phyloP scores from a whole-genome alignment of 2,888 invertebrate genomes.

The Nymphalis urticae region DNA sequence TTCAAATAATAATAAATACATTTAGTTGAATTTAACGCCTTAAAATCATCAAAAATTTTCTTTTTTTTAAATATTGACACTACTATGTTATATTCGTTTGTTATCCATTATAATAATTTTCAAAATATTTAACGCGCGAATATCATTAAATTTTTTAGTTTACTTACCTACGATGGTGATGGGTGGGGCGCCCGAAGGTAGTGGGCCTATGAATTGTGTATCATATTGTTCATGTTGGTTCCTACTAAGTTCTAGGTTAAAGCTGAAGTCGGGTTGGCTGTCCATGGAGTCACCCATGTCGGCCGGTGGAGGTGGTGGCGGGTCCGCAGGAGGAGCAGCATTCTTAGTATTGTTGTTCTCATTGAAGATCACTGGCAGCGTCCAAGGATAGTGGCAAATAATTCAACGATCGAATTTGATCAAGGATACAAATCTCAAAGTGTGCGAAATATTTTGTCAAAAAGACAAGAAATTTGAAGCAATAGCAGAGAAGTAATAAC shows the following conservation, averaged over 20 bases:
- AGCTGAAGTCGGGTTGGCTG: conserved; percentile 77
- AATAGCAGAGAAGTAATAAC: background rate
- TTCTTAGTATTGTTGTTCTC: conserved; percentile 69
- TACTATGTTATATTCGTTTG: too few species aligned
- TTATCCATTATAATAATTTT: too few species aligned
- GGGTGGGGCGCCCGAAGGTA: conserved; percentile 50
- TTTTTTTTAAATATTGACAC: background rate
- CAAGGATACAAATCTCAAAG: conserved; percentile 11
- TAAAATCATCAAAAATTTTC: too few species aligned
- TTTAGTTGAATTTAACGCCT: too few species aligned
- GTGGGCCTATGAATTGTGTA: conserved; percentile 80
- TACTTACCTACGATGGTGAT: conserved; percentile 76
- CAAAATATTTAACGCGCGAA: background rate
- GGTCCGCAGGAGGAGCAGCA: conserved; percentile 70
- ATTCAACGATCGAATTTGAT: conserved; percentile 39
- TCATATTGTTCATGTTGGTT: conserved; percentile 89
- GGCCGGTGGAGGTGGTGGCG: conserved; percentile 79
- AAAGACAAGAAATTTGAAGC: conserved; percentile 15
- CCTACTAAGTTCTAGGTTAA: conserved; percentile 86
- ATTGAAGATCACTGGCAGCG: conserved; percentile 64
- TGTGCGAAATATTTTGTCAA: conserved; percentile 12
- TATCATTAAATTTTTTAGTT: conserved; percentile 12
- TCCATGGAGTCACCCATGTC: conserved; percentile 64
- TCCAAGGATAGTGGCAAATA: conserved; percentile 52
- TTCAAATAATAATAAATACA: background rate